Evolutionary conservation across 1,140 invertebrate species (phyloP).

Genomic region (Aporrectodea caliginosa): DNA sequence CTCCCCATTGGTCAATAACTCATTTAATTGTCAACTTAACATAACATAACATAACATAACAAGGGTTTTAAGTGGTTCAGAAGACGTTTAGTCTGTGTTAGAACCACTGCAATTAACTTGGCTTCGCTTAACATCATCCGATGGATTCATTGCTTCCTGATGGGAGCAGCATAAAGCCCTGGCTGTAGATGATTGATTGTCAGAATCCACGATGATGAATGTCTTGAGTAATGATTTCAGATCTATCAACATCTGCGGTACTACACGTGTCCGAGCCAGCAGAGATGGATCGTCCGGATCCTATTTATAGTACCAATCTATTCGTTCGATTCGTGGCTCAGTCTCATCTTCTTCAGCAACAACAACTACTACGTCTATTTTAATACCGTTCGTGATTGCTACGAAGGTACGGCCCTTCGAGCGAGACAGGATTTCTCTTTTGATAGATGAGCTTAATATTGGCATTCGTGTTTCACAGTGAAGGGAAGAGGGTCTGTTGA

Average conservation of each 20-base stretch:
- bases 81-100: no score
- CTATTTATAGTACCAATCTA: constrained; percentile 99
- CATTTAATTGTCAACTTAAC: neutral
- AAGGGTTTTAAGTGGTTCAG: no score
- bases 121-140: neutral
- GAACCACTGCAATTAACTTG: no score
- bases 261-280: constrained; percentile 85
- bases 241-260: constrained; percentile 90
- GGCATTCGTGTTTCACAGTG: no score
- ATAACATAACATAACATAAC: neutral
- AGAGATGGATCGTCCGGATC: constrained; percentile 98
- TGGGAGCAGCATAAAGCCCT: neutral
- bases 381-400: constrained; percentile 97
- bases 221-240: constrained; percentile 61
- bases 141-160: neutral
- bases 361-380: constrained; percentile 99
- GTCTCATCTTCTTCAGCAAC: constrained; percentile 93
- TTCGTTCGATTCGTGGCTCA: constrained; percentile 96
- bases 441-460: no score
- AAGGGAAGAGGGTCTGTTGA: no score
- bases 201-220: neutral
- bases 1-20: neutral
- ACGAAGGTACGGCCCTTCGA: constrained; percentile 78
- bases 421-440: no score
- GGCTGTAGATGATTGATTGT: no score